A percentile compares a stretch with the other conserved stretches of the same genome.
Conservation (phyloP, 2,888 invertebrate species). For the Rhorus exstirpatorius region DNA sequence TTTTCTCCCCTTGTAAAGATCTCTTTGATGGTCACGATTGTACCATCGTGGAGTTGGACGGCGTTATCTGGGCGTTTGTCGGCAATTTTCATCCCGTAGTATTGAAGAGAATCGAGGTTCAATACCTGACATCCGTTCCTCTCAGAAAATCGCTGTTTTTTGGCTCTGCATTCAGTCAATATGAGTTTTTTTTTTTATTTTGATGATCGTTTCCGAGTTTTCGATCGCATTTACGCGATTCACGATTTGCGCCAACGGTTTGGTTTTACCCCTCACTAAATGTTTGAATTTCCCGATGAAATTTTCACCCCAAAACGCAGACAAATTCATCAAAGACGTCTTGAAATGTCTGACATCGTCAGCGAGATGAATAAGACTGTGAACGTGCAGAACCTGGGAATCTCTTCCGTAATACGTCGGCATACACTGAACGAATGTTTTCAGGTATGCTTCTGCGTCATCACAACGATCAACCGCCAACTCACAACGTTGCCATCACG, state of each 20-base stretch:
- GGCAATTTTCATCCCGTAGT: constrained; percentile 15
- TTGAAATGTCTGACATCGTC: constrained; percentile 69
- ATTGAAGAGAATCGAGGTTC: constrained; percentile 26
- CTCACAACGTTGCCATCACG: too few species aligned
- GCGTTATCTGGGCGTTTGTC: constrained; percentile 37
- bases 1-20: constrained; percentile 26
- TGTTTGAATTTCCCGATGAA: constrained; percentile 69
- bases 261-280: constrained; percentile 33
- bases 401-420: constrained; percentile 67
- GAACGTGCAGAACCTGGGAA: constrained; percentile 67
- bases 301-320: constrained; percentile 70
- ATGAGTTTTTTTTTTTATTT: constrained; percentile 16
- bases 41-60: constrained; percentile 21
- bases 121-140: constrained; percentile 34
- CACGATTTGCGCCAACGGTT: constrained; percentile 63
- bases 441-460: constrained; percentile 59
- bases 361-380: constrained; percentile 68
- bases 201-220: constrained; percentile 28
- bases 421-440: constrained; percentile 60
- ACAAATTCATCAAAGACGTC: constrained; percentile 57
- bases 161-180: constrained; percentile 3
- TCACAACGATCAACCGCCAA: constrained; percentile 35
- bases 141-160: constrained; percentile 23
- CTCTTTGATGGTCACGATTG: constrained; percentile 17
- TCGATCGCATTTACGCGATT: constrained; percentile 55